phyloP scores from a whole-genome alignment of 2,888 invertebrate genomes.

The Drosophila colorata region DNA sequence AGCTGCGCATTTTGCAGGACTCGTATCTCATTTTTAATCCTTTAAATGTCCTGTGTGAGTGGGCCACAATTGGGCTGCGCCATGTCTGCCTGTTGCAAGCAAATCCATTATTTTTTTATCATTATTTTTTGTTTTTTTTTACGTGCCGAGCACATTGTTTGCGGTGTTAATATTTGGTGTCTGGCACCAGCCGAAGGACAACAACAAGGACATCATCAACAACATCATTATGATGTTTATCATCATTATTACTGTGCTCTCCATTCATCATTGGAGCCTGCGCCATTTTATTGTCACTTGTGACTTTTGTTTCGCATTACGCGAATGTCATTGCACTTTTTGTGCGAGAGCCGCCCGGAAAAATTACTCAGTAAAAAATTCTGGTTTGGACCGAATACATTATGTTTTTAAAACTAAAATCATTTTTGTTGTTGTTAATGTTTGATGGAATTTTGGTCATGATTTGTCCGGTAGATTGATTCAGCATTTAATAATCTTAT shows the following conservation, averaged over 20 bases:
- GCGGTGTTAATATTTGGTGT: conserved; percentile 78
- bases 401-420: no score
- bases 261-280: conserved; percentile 13
- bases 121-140: conserved; percentile 30
- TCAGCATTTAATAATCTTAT: no score
- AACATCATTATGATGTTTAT: conserved; percentile 21
- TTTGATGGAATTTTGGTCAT: no score
- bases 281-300: conserved; percentile 71
- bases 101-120: conserved; percentile 37
- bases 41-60: conserved; percentile 7
- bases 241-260: conserved; percentile 20
- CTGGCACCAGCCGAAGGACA: conserved; percentile 62
- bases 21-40: conserved; percentile 18
- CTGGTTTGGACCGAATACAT: background rate
- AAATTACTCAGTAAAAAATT: background rate
- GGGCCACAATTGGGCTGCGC: conserved; percentile 4
- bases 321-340: conserved; percentile 73
- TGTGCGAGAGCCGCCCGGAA: conserved; percentile 4
- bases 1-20: conserved; percentile 1
- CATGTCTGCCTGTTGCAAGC: conserved; percentile 23
- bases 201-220: conserved; percentile 49
- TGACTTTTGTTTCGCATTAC: conserved; percentile 45
- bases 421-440: no score
- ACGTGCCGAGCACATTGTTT: conserved; percentile 66
- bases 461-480: no score